Evolutionary conservation across 1,140 invertebrate genomes (phyloP), one percentile per base, ranked within the genome.

Genomic region (Habropoda laboriosa): DNA sequence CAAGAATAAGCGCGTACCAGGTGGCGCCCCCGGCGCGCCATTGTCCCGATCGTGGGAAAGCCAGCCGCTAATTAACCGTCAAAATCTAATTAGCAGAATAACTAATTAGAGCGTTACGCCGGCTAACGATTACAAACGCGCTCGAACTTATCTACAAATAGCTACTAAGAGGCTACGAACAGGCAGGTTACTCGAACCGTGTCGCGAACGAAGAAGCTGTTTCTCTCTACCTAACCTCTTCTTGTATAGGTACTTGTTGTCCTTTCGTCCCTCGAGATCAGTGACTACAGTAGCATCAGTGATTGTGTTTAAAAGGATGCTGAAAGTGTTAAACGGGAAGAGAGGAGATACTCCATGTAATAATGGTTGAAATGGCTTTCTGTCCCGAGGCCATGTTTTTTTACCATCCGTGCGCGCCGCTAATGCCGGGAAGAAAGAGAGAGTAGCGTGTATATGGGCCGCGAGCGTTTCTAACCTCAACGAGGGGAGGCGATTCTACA

Each of bases 301-400:
- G 42, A 51, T 16, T 63, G n/a, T 30, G 58, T 47, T 32, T 10
- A 12, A 24, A 51, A 24, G 24, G 7, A 35, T 21, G 16, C n/a
- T 51, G 40, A 71, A 76, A 47, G 27, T 60, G 35, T 35, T n/a
- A 13, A 71, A 71, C 30, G 60, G 32, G 32, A 71, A 13, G n/a
- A 55, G n/a, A 40, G 5, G 16, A n/a, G 35, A 61, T n/a, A 32
- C 21, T 16, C 30, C 13, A 30, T 60, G 80, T 85, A 88, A 89
- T 90, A 90, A 91, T 87, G 84, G 82, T n/a, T n/a, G 84, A 88
- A 90, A 91, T 90, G 84, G 83, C 81, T 90, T 89, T 83, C 73
- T 87, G 72, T 82, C 89, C 87, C 72, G 82, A 71, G 88, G 87
- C 80, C 74, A 72, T 47, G 24, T 49, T 79, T 45, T 61, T 71